Conservation (phyloP, 2,113 vertebrate species). For the Phyllostomus discolor region DNA sequence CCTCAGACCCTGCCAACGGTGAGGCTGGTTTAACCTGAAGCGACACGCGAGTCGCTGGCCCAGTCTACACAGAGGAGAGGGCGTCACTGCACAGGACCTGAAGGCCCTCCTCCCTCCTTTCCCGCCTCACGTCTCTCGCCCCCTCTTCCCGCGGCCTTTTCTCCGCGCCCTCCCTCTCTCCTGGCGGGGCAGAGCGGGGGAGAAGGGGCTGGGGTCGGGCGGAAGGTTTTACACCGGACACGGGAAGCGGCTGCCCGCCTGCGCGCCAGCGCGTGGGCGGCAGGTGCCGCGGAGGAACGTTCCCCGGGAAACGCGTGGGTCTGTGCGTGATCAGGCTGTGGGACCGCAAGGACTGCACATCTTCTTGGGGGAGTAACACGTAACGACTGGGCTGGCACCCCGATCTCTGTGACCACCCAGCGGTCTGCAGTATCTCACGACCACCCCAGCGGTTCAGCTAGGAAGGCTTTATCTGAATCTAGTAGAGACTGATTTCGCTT, state of each 20-base stretch:
- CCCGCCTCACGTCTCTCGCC: too few relatives aligned
- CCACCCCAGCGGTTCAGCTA: background rate
- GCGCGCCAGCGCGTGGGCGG: background rate
- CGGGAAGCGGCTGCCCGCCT: too few relatives aligned
- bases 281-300: background rate
- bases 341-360: background rate
- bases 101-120: background rate
- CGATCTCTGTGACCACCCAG: background rate
- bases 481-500: background rate
- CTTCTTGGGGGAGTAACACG: background rate
- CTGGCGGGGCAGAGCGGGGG: background rate
- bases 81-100: too few relatives aligned
- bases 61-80: fast-evolving
- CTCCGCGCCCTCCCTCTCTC: background rate
- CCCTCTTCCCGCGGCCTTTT: too few relatives aligned
- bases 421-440: background rate
- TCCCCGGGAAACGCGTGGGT: background rate
- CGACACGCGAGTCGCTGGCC: too few relatives aligned
- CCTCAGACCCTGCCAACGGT: fast-evolving
- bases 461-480: background rate
- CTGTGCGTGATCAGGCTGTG: background rate
- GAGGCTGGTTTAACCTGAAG: background rate
- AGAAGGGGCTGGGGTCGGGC: background rate
- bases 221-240: background rate
- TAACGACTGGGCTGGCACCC: too few relatives aligned